Conservation (phyloP, 92 coral and sea anemone species). For the Epizoanthus rinbou region DNA sequence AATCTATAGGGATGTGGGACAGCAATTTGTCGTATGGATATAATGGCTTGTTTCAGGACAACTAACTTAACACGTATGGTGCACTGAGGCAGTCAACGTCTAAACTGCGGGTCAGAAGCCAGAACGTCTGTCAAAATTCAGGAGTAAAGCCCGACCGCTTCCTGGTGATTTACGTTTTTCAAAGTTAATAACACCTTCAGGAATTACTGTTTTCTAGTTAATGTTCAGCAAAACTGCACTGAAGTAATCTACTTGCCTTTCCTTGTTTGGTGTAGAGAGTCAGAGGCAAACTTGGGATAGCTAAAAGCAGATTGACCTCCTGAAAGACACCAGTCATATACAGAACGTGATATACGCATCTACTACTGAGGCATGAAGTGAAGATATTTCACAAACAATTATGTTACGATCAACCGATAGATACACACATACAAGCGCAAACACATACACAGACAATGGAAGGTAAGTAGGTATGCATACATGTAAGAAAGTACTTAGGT, state of each 20-base stretch:
- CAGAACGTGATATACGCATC: neutral
- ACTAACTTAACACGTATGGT: no score
- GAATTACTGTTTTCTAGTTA: no score
- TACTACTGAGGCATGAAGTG: neutral
- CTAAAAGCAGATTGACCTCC: constrained; percentile 93
- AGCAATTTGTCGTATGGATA: no score
- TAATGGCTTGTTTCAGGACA: no score
- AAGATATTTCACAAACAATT: no score
- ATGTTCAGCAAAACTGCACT: neutral
- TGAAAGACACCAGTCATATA: neutral
- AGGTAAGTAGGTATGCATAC: neutral
- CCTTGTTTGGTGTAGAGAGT: constrained; percentile 86
- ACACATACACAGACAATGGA: neutral
- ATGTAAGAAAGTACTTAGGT: neutral
- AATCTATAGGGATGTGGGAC: no score
- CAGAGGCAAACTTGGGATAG: constrained; percentile 90
- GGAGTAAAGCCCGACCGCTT: no score
- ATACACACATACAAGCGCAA: neutral
- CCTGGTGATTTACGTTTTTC: no score
- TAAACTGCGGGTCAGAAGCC: no score
- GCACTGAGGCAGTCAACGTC: no score
- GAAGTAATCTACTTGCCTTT: constrained; percentile 51
- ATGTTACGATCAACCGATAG: neutral
- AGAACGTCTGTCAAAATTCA: no score
- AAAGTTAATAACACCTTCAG: no score